Base-by-base conservation (phyloP, 1,140 invertebrate species). In the Hylaeus volcanicus region DNA sequence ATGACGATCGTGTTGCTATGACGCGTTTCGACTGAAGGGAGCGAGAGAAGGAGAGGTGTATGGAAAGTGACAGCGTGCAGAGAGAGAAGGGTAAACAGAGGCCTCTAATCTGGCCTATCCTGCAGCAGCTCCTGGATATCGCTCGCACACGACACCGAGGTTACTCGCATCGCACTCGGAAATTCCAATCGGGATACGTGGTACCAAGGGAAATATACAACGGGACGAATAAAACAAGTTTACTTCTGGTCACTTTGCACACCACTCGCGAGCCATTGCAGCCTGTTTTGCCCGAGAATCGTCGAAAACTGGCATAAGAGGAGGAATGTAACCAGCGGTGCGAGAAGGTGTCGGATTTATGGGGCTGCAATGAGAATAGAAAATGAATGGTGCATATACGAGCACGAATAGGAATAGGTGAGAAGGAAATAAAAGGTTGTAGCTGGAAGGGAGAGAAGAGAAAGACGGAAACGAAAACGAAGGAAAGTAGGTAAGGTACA, bases 401-500 rank as follows among this genome's bases (percentile, higher is more conserved):
- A 53, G 43, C 51, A 43, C 14, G 15, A 75, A 48, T 14, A 53
- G 63, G 8, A 37, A 56, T n/a, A 3, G 5, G 53, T 2, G 61
- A 45, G 53, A n/a, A 39, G 71, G 11, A 60, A 4, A 84, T 0
- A 58, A 9, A 82, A 26, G 26, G 26, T 26, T 26, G 26, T 26
- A 26, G 39, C 56, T 9, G 60, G 15, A 74, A 39, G 41, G 74
- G 5, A 81, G 51, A 48, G 66, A 56, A 71, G 39, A 56, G 26
- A 70, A 70, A 51, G 9, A 51, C 51, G 51, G 51, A 51, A 11
- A 51, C 51, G 51, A 9, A 78, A n/a, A 80, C 37, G 61, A 77
- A 65, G 58, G 61, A 74, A 60, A 87, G 60, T 65, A 53, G 76
- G 37, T 79, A 15, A 68, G 85, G 76, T 85, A 79, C 83, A 85